These are phyloP conservation scores for Lasioglossum villosulum DNA, from an alignment of 2,888 invertebrate genomes.

Conservation along the genomic window DNA sequence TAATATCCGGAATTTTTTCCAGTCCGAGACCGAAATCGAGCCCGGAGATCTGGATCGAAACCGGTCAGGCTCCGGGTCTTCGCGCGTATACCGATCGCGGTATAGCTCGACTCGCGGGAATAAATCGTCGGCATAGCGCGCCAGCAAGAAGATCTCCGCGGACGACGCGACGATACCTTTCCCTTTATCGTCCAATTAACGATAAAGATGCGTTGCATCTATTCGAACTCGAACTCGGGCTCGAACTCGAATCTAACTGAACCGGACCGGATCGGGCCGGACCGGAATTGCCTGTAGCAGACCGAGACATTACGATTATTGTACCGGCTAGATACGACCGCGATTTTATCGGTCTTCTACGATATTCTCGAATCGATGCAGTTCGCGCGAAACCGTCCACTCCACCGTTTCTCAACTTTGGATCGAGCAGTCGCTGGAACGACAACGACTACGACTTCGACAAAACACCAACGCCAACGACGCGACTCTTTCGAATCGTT, in stretches of 20 bases:
- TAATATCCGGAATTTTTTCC: neutral
- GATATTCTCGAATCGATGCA: conserved; percentile 43
- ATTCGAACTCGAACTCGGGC: conserved; percentile 57
- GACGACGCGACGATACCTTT: conserved; percentile 67
- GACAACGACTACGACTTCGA: neutral
- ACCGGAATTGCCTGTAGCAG: conserved; percentile 60
- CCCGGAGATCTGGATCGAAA: conserved; percentile 29
- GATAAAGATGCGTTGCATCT: conserved; percentile 76
- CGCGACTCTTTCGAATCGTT: neutral
- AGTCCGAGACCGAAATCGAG: conserved; percentile 25
- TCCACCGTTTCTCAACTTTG: neutral
- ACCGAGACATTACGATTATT: conserved; percentile 71
- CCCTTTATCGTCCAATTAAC: conserved; percentile 77
- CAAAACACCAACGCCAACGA: neutral
- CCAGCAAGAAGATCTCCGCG: conserved; percentile 68
- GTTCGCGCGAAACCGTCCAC: conserved; percentile 31
- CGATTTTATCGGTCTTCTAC: conserved; percentile 65
- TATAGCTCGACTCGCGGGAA: conserved; percentile 48
- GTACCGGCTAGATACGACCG: conserved; percentile 59
- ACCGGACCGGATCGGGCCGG: conserved; percentile 48
- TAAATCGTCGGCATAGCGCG: conserved; percentile 76
- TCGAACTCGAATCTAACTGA: conserved; percentile 53
- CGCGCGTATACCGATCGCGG: conserved; percentile 45
- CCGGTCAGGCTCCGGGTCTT: conserved; percentile 74
- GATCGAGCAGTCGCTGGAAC: neutral